Evolutionary conservation across 92 coral and sea anemone species (phyloP), one percentile per base, ranked within the genome.

Genomic region (Porites lobata): DNA sequence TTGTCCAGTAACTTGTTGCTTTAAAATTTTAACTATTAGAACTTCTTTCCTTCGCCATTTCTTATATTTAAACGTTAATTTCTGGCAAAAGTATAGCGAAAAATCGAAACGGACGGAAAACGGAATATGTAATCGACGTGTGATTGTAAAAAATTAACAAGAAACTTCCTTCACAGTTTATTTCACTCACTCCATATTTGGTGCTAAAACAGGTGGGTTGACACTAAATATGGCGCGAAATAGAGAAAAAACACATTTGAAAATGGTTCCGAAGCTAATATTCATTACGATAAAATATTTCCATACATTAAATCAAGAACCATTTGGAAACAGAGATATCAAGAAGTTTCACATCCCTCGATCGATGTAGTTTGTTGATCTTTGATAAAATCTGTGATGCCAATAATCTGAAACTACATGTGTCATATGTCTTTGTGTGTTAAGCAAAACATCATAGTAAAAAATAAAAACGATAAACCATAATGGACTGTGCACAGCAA

Each of bases 101-200:
- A 78, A 77, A 8, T 50, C 15, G 69, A 85, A 82, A 75, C 75
- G 70, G 76, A 82, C 73, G 38, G 26, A 47, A 82, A 87, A 87
- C 69, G 67, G 58, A 79, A 24, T 68, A 75, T 79, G 76, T 77
- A 75, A 87, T 69, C 94, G 69, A 94, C 96, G 96, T 94, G 96
- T 94, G 77, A 79, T 87, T 65, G 92, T 93, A 91, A 93, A 94
- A 92, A 94, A 95, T 95, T 95, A 91, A 95, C 92, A 87, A 86
- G 94, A 65, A 77, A 83, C 65, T 83, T 83, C 85, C 72, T 90
- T 76, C 82, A 74, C 79, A 86, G 94, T 78, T 89, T 86, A 89
- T 85, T 90, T 88, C 92, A 92, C 85, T 82, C 85, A 78, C 50
- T 62, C 98, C 86, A 38, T 84, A 86, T 93, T 91, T 95, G 96